These are phyloP conservation scores for Zaprionus taronus DNA, from an alignment of 1,140 invertebrate genomes.

Conservation along the genomic window DNA sequence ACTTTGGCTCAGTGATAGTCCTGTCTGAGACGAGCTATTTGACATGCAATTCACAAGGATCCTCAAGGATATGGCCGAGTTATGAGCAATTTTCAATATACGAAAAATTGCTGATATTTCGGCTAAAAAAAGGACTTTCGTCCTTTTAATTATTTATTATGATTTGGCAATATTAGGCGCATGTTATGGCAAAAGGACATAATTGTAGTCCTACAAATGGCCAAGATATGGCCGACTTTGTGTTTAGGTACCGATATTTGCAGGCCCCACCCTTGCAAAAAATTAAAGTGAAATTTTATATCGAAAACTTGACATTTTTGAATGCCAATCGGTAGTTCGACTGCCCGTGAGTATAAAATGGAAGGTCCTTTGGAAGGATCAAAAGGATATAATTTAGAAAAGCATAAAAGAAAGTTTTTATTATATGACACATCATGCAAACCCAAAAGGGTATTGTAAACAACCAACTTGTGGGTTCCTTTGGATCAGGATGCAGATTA, in stretches of 20 bases:
- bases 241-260: background rate
- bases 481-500: background rate
- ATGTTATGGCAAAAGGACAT: conserved; percentile 6
- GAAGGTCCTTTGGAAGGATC: background rate
- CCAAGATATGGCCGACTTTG: background rate
- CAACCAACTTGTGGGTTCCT: too few species aligned
- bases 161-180: too few species aligned
- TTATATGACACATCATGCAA: too few species aligned
- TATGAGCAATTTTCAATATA: background rate
- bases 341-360: background rate
- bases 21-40: background rate
- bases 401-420: too few species aligned
- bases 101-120: conserved; percentile 2
- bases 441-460: too few species aligned
- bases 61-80: background rate
- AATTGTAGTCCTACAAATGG: background rate
- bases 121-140: conserved; percentile 5
- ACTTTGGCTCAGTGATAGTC: conserved; percentile 4
- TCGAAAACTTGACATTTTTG: background rate
- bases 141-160: background rate
- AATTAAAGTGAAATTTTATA: background rate
- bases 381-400: background rate
- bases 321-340: background rate
- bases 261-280: background rate
- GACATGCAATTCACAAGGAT: background rate